Evolutionary conservation across 2,888 invertebrate genomes (phyloP).

Genomic region (Dryadula phaetusa): DNA sequence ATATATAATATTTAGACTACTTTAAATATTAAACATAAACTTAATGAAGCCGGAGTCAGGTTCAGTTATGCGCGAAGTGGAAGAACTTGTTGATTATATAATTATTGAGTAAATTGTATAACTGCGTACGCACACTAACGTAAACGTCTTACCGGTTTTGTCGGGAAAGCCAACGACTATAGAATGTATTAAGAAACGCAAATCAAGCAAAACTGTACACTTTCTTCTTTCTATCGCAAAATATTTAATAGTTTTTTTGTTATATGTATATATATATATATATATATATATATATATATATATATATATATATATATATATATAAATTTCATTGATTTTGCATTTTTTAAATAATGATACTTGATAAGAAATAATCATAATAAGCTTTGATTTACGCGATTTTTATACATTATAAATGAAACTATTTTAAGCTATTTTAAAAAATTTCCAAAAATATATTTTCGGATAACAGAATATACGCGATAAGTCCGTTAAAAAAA

Average conservation of each 20-base stretch:
- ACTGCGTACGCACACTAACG: conserved; percentile 34
- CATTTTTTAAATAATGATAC: no score
- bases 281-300: no score
- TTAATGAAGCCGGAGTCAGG: not conserved
- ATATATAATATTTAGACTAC: conserved; percentile 13
- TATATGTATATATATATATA: not conserved
- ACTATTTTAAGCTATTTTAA: no score
- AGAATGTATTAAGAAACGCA: conserved; percentile 24
- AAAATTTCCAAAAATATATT: no score
- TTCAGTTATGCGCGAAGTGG: conserved; percentile 26
- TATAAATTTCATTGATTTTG: no score
- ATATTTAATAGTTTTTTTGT: not conserved
- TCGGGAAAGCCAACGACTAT: conserved; percentile 30
- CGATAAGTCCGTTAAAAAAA: no score
- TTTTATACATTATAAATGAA: no score
- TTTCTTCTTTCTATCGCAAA: conserved; percentile 13
- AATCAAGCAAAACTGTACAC: conserved; percentile 7
- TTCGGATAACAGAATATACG: no score
- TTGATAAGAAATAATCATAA: no score
- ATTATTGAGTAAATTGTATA: conserved; percentile 40
- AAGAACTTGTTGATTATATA: conserved; percentile 40
- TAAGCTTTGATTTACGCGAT: no score
- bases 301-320: no score
- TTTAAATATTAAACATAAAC: not conserved
- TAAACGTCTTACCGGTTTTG: conserved; percentile 34